Evolutionary conservation across 2,113 vertebrate species (phyloP).

Genomic region (Psittacus erithacus): DNA sequence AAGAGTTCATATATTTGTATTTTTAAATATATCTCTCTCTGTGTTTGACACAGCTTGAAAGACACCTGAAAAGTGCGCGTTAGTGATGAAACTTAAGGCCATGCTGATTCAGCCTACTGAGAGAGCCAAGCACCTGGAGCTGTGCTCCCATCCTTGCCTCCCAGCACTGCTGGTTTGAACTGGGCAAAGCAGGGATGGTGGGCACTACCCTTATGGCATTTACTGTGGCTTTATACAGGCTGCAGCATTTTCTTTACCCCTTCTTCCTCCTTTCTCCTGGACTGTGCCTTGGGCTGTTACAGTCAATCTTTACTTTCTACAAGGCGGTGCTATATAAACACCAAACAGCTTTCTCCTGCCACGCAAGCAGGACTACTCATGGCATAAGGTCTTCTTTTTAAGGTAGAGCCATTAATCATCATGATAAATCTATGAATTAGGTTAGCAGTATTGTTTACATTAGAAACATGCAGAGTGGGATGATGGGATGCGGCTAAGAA

Average conservation of each 20-base stretch:
- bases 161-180: background rate
- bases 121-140: background rate
- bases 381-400: background rate
- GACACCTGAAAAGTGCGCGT: background rate
- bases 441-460: background rate
- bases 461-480: background rate
- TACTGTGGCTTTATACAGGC: background rate
- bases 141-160: background rate
- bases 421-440: background rate
- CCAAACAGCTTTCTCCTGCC: background rate
- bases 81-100: background rate
- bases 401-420: background rate
- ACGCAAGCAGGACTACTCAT: fast-evolving
- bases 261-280: background rate
- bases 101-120: background rate
- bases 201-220: fast-evolving
- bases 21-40: background rate
- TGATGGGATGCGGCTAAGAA: background rate
- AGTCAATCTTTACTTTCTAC: background rate
- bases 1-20: background rate
- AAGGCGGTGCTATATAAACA: background rate
- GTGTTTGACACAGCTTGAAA: background rate
- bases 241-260: background rate
- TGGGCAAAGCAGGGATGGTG: background rate
- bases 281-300: background rate